Conservation (phyloP, 2,797 vertebrate species). For the Enteromius anoplus region DNA sequence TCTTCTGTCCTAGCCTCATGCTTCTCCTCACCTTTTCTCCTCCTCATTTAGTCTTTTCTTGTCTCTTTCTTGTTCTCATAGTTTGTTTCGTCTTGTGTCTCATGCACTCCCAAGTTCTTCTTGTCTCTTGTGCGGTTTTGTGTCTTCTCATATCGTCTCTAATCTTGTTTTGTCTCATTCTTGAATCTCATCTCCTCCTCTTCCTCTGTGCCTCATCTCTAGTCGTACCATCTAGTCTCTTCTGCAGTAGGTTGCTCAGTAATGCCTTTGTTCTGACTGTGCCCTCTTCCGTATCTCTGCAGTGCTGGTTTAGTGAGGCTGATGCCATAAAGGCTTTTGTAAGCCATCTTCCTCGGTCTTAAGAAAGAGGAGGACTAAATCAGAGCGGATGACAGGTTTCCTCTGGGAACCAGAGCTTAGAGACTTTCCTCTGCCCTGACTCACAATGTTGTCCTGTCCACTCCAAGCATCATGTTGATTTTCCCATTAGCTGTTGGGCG, state of each 20-base stretch:
- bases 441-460: constrained; percentile 14
- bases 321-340: constrained; percentile 16
- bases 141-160: background rate
- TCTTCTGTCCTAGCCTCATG: background rate
- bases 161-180: background rate
- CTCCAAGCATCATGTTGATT: constrained; percentile 9
- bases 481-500: background rate
- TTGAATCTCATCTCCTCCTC: background rate
- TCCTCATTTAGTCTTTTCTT: background rate
- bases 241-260: background rate
- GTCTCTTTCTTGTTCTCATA: constrained; percentile 1
- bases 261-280: constrained; percentile 4
- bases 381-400: constrained; percentile 30
- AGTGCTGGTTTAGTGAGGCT: constrained; percentile 39
- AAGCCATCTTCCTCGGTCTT: constrained; percentile 17
- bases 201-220: background rate
- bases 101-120: background rate
- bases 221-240: background rate
- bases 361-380: constrained; percentile 27
- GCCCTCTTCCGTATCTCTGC: constrained; percentile 25
- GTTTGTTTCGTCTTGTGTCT: background rate
- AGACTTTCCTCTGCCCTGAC: background rate
- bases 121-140: background rate
- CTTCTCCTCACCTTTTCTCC: background rate
- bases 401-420: constrained; percentile 14